Conservation (phyloP, 2,797 vertebrate genomes). For the Buphagus erythrorhynchus region DNA sequence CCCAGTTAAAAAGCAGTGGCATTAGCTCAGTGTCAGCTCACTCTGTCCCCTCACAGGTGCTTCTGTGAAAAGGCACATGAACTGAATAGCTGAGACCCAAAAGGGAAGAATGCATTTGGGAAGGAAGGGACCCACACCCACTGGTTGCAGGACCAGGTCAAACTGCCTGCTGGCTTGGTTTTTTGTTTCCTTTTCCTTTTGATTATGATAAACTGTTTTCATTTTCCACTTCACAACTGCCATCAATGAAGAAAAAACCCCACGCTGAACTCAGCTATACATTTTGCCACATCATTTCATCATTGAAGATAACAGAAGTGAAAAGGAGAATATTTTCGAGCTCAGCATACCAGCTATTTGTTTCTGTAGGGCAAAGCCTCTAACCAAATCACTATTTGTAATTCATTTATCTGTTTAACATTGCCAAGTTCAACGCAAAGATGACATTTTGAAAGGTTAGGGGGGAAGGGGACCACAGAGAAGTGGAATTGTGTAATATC, state of each 20-base stretch:
- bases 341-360: not conserved
- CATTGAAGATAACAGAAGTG: not conserved
- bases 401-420: not conserved
- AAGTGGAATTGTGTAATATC: not conserved
- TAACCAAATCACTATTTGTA: not conserved
- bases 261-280: not conserved
- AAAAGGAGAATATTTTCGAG: not conserved
- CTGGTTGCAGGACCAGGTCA: not conserved
- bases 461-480: not conserved
- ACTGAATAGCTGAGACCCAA: not conserved
- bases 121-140: constrained; percentile 34
- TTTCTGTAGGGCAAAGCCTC: not conserved
- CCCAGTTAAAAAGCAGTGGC: not conserved
- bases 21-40: constrained; percentile 4
- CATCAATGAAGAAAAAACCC: not conserved
- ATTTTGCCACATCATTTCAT: not conserved
- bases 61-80: not conserved
- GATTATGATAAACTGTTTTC: constrained; percentile 18
- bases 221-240: not conserved
- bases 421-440: not conserved
- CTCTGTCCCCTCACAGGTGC: not conserved
- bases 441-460: not conserved
- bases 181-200: constrained; percentile 44
- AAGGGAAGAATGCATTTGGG: not conserved
- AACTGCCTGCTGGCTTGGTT: not conserved